Evolutionary conservation across 2,888 invertebrate species (phyloP), one percentile per base, ranked within the genome.

Genomic region (Malthinus flaveolus): DNA sequence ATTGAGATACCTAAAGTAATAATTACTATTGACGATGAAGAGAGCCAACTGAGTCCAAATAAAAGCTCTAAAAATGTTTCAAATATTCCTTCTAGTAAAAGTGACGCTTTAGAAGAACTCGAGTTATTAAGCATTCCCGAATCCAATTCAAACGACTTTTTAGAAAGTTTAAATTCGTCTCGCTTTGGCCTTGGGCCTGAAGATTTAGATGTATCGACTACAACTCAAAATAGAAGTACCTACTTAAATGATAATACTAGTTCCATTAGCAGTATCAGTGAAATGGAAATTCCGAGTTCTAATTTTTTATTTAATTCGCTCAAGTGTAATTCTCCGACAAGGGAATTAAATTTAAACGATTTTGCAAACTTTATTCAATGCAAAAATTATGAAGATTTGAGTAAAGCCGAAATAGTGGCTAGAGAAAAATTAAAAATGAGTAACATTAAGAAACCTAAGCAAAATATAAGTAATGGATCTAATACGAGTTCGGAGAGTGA

Each of bases 401-500:
- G 31, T 39, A 15, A 4, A 39, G 32, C 36, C 35, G 33, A 9
- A 32, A 15, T 37, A 6, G 7, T 11, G 3, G 5, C 5, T n/a
- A 2, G n/a, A 3, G 11, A 35, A 11, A 35, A 23, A 23, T 23
- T 5, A 23, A 5, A 5, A 23, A 23, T 5, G 5, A 23, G 23
- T 23, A 2, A 23, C 23, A 5, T 23, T 8, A 39, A 23, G 1
- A 48, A 48, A 13, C 11, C 5, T 1, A 31, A 7, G 15, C 1
- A 2, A 32, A 48, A 42, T 7, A 7, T 7, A 8, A 3, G 15
- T 10, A 49, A 56, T 7, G 56, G 42, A 15, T 69, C 70, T 3
- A 71, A 69, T 61, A 71, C 69, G 23, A 75, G 75, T 51, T 73
- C 75, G 8, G 75, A 75, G 52, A 74, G 74, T 64, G 75, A 75